A percentile compares a stretch with the other conserved stretches of the same genome.
Evolutionary conservation across 2,888 invertebrate species (phyloP).

Genomic region (Terebella lapidaria): DNA sequence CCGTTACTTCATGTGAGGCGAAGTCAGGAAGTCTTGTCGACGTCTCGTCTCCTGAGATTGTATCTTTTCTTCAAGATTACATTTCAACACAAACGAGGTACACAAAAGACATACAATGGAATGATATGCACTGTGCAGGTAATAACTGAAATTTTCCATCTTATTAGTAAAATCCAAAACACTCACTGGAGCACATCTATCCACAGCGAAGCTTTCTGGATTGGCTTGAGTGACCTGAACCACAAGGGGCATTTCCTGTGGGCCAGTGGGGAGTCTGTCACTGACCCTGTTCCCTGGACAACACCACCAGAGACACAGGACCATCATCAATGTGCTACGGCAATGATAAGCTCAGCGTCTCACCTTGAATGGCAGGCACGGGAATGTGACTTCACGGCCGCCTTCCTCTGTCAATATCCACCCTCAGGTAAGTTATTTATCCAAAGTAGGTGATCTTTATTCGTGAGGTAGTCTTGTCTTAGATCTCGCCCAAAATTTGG

Average conservation of each 20-base stretch:
- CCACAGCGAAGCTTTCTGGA: background rate
- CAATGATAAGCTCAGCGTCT: background rate
- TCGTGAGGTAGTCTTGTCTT: too few species aligned
- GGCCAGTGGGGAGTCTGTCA: background rate
- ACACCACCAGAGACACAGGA: background rate
- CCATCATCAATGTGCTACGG: background rate
- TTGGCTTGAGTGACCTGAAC: background rate
- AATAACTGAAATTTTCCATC: too few species aligned
- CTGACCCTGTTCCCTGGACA: background rate
- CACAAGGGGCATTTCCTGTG: background rate
- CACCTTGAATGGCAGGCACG: background rate
- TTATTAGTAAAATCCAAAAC: too few species aligned
- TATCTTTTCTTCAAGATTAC: too few species aligned
- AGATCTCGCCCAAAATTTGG: too few species aligned
- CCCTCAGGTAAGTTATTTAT: background rate
- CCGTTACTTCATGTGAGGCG: too few species aligned
- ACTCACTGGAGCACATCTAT: too few species aligned
- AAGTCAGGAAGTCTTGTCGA: too few species aligned
- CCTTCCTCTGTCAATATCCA: background rate
- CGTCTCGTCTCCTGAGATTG: too few species aligned
- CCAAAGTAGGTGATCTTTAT: background rate
- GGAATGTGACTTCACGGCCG: background rate
- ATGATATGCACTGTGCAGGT: too few species aligned
- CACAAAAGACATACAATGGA: too few species aligned
- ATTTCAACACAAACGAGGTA: too few species aligned